Percentiles rank a stretch among this genome's conserved stretches.
phyloP scores from a whole-genome alignment of 2,888 invertebrate genomes.

The Meliscaeva auricollis region DNA sequence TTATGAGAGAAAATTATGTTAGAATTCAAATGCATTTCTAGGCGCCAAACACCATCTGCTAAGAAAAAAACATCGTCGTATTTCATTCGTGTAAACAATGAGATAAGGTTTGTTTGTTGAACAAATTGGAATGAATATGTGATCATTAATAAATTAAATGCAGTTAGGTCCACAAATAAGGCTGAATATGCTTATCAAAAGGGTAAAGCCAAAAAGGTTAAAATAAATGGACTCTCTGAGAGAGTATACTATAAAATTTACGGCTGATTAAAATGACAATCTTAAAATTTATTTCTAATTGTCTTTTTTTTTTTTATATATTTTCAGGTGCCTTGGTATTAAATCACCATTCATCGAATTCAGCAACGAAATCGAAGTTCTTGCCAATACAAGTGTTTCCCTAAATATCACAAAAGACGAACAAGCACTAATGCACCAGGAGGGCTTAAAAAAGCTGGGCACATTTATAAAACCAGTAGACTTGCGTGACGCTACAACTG shows the following conservation, averaged over 20 bases:
- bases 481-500: conserved; percentile 82
- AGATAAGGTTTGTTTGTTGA: not conserved
- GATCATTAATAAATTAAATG: not conserved
- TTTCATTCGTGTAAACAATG: conserved; percentile 4
- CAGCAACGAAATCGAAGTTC: conserved; percentile 81
- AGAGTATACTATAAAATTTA: too few species aligned
- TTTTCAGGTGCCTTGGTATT: conserved; percentile 82
- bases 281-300: too few species aligned
- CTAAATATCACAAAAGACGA: conserved; percentile 83
- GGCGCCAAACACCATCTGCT: not conserved
- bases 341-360: conserved; percentile 84
- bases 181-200: too few species aligned
- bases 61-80: not conserved
- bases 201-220: too few species aligned
- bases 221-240: too few species aligned
- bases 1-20: conserved; percentile 3
- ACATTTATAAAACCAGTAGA: conserved; percentile 84
- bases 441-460: conserved; percentile 82
- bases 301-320: conserved; percentile 39
- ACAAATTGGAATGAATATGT: not conserved
- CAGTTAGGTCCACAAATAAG: too few species aligned
- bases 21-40: not conserved
- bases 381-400: conserved; percentile 83
- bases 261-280: too few species aligned
- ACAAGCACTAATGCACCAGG: conserved; percentile 83